Conservation (phyloP, 1,140 invertebrate species). For the Macrotrachela quadricornifera region DNA sequence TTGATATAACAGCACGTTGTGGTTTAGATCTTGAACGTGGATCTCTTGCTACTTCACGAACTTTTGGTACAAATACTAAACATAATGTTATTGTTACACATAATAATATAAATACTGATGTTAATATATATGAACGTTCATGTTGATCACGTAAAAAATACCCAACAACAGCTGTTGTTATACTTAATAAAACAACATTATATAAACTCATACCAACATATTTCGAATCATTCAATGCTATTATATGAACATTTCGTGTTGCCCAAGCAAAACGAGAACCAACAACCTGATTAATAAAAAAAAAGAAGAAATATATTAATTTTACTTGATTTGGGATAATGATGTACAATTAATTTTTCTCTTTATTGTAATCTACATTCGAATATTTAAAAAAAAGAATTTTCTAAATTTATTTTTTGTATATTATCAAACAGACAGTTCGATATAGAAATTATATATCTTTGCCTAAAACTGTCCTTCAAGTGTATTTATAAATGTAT, state of each 20-base stretch:
- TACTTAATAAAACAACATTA: constrained; percentile 94
- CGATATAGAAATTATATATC: no score
- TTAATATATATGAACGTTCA: constrained; percentile 37
- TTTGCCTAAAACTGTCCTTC: no score
- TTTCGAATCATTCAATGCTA: constrained; percentile 90
- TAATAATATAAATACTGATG: constrained; percentile 89
- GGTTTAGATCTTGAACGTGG: background rate
- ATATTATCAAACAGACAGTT: no score
- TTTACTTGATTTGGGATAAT: constrained; percentile 40
- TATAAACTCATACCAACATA: constrained; percentile 89
- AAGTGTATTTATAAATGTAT: no score
- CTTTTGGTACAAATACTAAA: constrained; percentile 94
- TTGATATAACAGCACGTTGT: no score
- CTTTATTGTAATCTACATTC: no score
- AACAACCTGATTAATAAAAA: constrained; percentile 51
- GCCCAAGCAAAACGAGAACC: constrained; percentile 98
- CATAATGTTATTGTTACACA: constrained; percentile 95
- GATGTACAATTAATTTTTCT: no score
- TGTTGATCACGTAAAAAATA: constrained; percentile 42
- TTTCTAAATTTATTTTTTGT: no score
- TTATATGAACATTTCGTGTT: constrained; percentile 85
- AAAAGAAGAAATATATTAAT: background rate
- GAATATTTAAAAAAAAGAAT: no score
- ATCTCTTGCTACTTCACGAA: constrained; percentile 23
- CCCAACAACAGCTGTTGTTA: constrained; percentile 80